These are phyloP conservation scores for Calcarius lapponicus DNA, from an alignment of 2,797 vertebrate species.

Conservation along the genomic window DNA sequence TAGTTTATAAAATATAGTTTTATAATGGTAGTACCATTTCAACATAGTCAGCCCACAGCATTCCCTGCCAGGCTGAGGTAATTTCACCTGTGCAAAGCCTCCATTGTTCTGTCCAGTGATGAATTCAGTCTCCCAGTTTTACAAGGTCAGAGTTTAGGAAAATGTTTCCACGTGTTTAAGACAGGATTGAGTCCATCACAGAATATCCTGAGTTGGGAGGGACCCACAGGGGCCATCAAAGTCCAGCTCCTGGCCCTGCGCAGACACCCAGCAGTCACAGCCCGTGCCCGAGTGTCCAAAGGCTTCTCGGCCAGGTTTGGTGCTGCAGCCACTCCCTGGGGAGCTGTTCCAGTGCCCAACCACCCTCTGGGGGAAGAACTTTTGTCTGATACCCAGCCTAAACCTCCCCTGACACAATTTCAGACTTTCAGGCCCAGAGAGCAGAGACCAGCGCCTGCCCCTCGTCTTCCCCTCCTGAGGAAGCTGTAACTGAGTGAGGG, in stretches of 20 bases:
- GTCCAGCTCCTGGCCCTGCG: background rate
- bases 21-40: background rate
- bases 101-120: background rate
- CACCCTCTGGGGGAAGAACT: background rate
- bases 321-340: background rate
- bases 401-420: background rate
- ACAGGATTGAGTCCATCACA: background rate
- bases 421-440: background rate
- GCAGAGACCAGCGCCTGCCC: background rate
- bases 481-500: accelerated
- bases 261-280: background rate
- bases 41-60: background rate
- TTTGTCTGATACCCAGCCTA: accelerated
- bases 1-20: background rate
- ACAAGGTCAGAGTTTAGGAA: background rate
- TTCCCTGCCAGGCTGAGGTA: background rate
- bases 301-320: background rate
- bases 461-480: too few relatives aligned
- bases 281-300: background rate
- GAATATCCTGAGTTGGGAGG: background rate
- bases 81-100: background rate
- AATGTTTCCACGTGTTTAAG: background rate
- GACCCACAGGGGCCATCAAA: background rate
- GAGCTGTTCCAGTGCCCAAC: background rate
- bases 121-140: background rate